Evolutionary conservation across 2,888 invertebrate species (phyloP).

Genomic region (Andrena trimmerana): DNA sequence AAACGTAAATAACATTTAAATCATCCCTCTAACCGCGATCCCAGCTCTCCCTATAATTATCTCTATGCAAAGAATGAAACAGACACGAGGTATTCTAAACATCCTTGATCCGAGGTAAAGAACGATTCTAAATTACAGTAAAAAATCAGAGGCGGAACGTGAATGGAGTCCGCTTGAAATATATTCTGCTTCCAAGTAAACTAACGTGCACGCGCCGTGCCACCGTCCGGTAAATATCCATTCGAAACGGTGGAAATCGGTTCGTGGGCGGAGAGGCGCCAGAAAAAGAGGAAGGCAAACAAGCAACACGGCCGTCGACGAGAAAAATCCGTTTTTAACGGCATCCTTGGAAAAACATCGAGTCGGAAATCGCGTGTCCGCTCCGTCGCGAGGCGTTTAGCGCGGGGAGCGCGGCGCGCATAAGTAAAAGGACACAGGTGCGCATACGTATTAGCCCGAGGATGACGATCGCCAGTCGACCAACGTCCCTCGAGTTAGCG

Average conservation of each 20-base stretch:
- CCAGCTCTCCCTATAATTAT: too few relatives aligned
- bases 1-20: too few relatives aligned
- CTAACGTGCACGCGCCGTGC: neutral
- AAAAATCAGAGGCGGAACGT: neutral
- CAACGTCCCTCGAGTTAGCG: slow-evolving; percentile 52
- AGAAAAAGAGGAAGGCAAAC: slow-evolving; percentile 10
- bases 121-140: neutral
- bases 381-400: slow-evolving; percentile 46
- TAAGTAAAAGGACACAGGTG: slow-evolving; percentile 56
- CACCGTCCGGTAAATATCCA: slow-evolving; percentile 5
- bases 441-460: slow-evolving; percentile 60
- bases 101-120: neutral
- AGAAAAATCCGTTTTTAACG: slow-evolving; percentile 44
- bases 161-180: neutral
- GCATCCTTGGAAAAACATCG: slow-evolving; percentile 59
- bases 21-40: too few relatives aligned
- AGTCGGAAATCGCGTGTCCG: slow-evolving; percentile 67
- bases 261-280: neutral
- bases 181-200: neutral
- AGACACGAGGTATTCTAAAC: neutral
- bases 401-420: slow-evolving; percentile 53
- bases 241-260: neutral
- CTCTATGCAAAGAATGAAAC: too few relatives aligned
- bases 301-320: slow-evolving; percentile 2
- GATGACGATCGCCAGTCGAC: slow-evolving; percentile 59